Percentiles rank a stretch among this genome's conserved stretches.
Conservation (phyloP, 2,797 vertebrate genomes). For the Thalassophryne amazonica region DNA sequence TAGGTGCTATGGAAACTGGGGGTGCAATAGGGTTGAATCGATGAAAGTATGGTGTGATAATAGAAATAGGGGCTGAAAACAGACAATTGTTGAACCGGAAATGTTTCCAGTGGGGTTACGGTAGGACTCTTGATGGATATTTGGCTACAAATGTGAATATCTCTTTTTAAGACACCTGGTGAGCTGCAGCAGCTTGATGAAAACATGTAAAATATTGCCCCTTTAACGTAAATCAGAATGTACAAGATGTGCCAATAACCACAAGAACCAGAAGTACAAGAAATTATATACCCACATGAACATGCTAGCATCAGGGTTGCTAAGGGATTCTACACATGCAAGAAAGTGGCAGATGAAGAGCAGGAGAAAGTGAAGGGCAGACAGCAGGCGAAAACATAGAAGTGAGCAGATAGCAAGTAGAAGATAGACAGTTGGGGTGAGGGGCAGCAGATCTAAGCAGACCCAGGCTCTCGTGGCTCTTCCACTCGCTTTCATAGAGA, state of each 20-base stretch:
- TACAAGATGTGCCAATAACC: conserved; percentile 14
- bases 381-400: conserved; percentile 17
- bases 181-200: too few relatives aligned
- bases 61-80: too few relatives aligned
- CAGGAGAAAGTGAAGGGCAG: conserved; percentile 13
- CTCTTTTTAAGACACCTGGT: too few relatives aligned
- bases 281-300: neutral
- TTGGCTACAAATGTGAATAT: too few relatives aligned
- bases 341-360: conserved; percentile 17
- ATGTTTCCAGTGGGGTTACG: too few relatives aligned
- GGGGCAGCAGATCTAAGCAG: conserved; percentile 72
- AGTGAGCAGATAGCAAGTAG: conserved; percentile 55
- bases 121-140: too few relatives aligned
- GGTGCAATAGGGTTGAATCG: too few relatives aligned
- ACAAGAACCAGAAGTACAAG: conserved; percentile 7
- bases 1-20: too few relatives aligned
- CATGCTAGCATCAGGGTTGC: conserved; percentile 3
- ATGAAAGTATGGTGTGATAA: too few relatives aligned
- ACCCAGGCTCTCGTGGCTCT: conserved; percentile 74
- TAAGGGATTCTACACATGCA: conserved; percentile 24
- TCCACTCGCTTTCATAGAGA: conserved; percentile 77
- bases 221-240: too few relatives aligned
- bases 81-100: too few relatives aligned
- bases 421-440: conserved; percentile 58
- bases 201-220: too few relatives aligned